Evolutionary conservation across 2,113 vertebrate species (phyloP).

Genomic region (Coracopsis vasa): DNA sequence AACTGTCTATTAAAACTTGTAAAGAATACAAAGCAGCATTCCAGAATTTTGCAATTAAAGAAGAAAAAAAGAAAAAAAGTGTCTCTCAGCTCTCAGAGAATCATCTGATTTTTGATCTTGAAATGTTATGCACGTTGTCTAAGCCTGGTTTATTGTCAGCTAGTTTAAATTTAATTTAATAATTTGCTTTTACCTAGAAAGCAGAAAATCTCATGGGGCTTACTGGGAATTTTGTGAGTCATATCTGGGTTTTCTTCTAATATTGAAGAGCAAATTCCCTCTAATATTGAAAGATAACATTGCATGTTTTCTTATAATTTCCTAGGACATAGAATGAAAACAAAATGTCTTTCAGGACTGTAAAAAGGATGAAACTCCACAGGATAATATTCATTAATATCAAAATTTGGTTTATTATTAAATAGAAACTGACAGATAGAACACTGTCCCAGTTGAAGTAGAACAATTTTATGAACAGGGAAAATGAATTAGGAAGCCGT

Average conservation of each 20-base stretch:
- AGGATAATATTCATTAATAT: not conserved
- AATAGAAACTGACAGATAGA: not conserved
- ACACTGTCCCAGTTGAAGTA: not conserved
- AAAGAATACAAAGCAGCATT: constrained; percentile 2
- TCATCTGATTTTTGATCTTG: constrained; percentile 8
- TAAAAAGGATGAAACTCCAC: not conserved
- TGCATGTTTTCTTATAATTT: not conserved
- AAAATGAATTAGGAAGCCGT: not conserved
- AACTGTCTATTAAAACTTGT: constrained; percentile 36
- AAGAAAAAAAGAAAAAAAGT: not conserved
- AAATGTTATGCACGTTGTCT: not conserved
- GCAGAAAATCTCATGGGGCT: not conserved
- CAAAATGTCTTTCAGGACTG: not conserved
- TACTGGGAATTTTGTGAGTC: not conserved
- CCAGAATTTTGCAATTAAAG: not conserved
- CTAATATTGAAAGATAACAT: not conserved
- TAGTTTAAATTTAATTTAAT: constrained; percentile 1
- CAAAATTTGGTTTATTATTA: not conserved
- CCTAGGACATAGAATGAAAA: not conserved
- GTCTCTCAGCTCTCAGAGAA: not conserved
- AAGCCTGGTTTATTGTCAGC: not conserved
- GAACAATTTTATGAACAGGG: not conserved
- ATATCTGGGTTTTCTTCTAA: not conserved
- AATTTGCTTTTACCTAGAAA: not conserved
- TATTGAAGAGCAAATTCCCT: not conserved